These are phyloP conservation scores for Crotalus helleri DNA, from an alignment of 2,113 vertebrate genomes.

Conservation along the genomic window DNA sequence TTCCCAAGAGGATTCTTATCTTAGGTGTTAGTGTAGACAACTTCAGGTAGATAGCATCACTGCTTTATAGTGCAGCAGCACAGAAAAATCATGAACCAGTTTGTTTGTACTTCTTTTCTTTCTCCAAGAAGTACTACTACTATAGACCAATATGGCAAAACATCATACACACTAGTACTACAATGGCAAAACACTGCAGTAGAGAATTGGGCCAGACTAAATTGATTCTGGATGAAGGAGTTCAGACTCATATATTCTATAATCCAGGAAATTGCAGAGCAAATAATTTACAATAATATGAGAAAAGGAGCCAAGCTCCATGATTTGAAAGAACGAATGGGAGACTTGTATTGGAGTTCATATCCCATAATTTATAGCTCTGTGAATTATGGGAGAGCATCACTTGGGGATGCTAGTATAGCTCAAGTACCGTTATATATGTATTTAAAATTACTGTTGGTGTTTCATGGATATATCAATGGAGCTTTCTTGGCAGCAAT, in stretches of 20 bases:
- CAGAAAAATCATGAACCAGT: background rate
- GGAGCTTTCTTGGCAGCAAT: background rate
- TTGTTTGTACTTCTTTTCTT: background rate
- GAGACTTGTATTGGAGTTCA: background rate
- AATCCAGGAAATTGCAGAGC: background rate
- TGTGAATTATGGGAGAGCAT: background rate
- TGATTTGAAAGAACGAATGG: background rate
- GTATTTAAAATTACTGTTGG: background rate
- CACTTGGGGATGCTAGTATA: background rate
- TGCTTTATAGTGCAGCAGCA: background rate
- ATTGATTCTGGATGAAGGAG: background rate
- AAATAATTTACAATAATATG: no score
- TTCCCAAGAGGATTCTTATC: background rate
- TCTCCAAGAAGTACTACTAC: background rate
- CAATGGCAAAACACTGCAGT: background rate
- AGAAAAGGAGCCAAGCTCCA: background rate
- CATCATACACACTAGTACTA: no score
- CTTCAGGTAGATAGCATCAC: background rate
- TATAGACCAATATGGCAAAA: background rate
- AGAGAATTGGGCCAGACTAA: background rate
- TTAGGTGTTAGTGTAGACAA: background rate
- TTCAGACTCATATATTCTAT: background rate
- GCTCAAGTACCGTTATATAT: background rate
- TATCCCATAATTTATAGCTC: background rate
- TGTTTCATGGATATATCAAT: background rate